Evolutionary conservation across 2,797 vertebrate genomes (phyloP), one percentile per base, ranked within the genome.

Genomic region (Tenualosa ilisha): DNA sequence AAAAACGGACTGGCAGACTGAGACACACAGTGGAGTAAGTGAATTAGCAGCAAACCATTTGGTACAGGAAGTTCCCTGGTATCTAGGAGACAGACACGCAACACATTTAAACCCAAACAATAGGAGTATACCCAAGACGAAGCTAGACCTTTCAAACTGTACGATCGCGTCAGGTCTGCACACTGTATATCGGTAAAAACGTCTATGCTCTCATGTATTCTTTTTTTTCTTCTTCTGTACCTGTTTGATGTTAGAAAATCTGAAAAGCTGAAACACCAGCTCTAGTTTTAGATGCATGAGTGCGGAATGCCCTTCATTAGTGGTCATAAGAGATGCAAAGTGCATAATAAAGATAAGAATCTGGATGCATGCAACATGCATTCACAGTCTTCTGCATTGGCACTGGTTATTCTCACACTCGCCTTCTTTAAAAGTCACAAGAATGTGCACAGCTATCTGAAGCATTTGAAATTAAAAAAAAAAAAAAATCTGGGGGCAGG

Each of bases 231-330:
- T n/a, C 43, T 68, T 84, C 68, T 72, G 37, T 72, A 37, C 13
- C 72, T 43, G 72, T 40, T 43, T 20, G 40, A 40, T 46, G 72
- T 79, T 79, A 83, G 24, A 40, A 13, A 20, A 46, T 20, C 11
- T 46, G 17, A 79, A 2, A 20, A 72, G 46, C 17, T 9, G 40
- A 79, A 79, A 22, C 6, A 20, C 72, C 72, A 46, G 40, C 87
- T 65, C 86, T 92, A 91, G 92, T 89, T 89, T 93, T 89, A 91
- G 88, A 91, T 94, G 91, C 92, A 94, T 91, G 89, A 92, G 92
- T 94, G 92, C 92, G 91, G 91, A 96, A 96, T 96, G 95, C 95
- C 95, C 95, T 95, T 91, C 94, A 94, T 94, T 94, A 96, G 95
- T 95, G 94, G 94, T 96, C 94, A 93, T 87, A 87, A 82, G 68